Evolutionary conservation across 2,888 invertebrate genomes (phyloP), one percentile per base, ranked within the genome.

Genomic region (Sipha maydis): DNA sequence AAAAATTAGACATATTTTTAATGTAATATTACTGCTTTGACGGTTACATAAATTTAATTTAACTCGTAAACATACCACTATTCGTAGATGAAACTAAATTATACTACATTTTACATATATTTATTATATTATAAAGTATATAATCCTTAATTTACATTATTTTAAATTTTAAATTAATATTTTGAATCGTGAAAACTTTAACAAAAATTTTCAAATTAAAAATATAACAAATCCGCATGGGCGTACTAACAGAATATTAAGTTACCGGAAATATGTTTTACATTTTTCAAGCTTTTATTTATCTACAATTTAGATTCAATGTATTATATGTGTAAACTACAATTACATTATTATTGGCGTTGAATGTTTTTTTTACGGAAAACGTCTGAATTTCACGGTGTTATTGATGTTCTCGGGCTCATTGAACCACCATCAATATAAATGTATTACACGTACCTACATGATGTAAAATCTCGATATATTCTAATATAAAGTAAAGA

Each of bases 61-160:
- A 73, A 73, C 34, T 38, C 19, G 21, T 21, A 73, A 73, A 5
- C 34, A 34, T 73, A 21, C 21, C 38, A 34, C 3, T 73, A 34
- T 2, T 21, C 21, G 5, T 21, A 19, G 73, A 73, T 73, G 38
- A 73, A 73, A 38, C 73, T 73, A 73, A 73, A 73, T 38, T 73
- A 73, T 34, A 21, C 73, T 21, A 73, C 34, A 73, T 21, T 73
- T 21, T 73, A 38, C 69, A 25, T 28, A 9, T 7, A 28, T 21
- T 14, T 34, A 38, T 73, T 34, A 61, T 34, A 21, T 38, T 34
- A 21, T 73, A 34, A 34, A 38, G 38, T 21, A 73, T 38, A 73
- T 73, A 73, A 73, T 73, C 73, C 73, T 21, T 34, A 21, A 34
- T 73, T 73, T 34, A 73, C 73, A 73, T 34, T 21, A 73, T 73